Percentiles rank a stretch among this genome's conserved stretches.
Conservation (phyloP, 1,140 invertebrate species). For the Bradysia coprophila region DNA sequence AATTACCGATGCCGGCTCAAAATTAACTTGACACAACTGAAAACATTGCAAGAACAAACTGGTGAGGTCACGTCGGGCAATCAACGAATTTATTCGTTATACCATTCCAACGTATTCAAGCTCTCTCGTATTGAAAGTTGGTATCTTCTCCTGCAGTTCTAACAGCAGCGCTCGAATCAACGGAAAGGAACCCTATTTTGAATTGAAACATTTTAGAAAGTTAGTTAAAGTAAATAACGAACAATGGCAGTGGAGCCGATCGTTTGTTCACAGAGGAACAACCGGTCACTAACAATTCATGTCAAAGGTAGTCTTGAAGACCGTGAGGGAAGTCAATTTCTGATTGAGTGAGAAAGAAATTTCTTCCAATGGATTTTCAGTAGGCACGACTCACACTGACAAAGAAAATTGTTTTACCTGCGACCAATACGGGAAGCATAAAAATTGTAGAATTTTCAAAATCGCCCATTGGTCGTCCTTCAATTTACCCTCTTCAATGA, state of each 20-base stretch:
- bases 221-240: too few species aligned
- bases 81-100: slow-evolving; percentile 10
- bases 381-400: too few species aligned
- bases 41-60: neutral
- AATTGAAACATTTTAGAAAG: too few species aligned
- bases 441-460: slow-evolving; percentile 15
- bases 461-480: slow-evolving; percentile 10
- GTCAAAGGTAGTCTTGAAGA: too few species aligned
- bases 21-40: slow-evolving; percentile 13
- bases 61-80: neutral
- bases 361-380: too few species aligned
- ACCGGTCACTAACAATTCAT: too few species aligned
- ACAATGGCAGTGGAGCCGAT: too few species aligned
- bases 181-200: too few species aligned
- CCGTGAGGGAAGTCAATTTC: too few species aligned
- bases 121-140: neutral
- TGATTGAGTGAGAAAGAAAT: too few species aligned
- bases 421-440: slow-evolving; percentile 16
- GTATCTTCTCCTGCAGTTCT: slow-evolving; percentile 2
- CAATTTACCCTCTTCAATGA: slow-evolving; percentile 8
- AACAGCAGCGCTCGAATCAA: slow-evolving; percentile 11
- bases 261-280: too few species aligned
- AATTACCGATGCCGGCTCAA: slow-evolving; percentile 14
- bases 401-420: too few species aligned
- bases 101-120: slow-evolving; percentile 5